A percentile compares a stretch with the other conserved stretches of the same genome.
Conservation (phyloP, 92 coral and sea anemone species). For the Palythoa grandis region DNA sequence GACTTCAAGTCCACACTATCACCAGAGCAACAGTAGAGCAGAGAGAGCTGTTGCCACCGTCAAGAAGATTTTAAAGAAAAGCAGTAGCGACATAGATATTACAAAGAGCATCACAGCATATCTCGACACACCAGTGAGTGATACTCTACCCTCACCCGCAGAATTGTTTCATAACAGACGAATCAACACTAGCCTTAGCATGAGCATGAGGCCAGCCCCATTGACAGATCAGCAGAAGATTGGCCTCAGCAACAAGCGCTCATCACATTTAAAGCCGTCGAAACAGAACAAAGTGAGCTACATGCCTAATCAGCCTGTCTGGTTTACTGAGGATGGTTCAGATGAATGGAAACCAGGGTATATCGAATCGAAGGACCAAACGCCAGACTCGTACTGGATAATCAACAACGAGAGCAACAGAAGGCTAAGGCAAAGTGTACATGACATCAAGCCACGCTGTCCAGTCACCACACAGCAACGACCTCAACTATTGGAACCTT, state of each 20-base stretch:
- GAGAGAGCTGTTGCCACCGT: conserved; percentile 58
- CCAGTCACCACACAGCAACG: too few relatives aligned
- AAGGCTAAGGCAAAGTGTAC: too few relatives aligned
- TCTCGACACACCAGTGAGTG: conserved; percentile 63
- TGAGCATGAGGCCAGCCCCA: conserved; percentile 66
- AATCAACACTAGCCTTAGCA: conserved; percentile 67
- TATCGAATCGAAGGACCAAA: too few relatives aligned
- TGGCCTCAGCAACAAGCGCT: conserved; percentile 63
- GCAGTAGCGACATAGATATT: conserved; percentile 52
- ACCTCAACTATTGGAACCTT: too few relatives aligned
- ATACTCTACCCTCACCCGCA: conserved; percentile 59
- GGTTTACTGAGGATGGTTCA: conserved; percentile 63
- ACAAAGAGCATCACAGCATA: conserved; percentile 62
- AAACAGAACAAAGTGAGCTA: conserved; percentile 56
- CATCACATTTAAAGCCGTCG: conserved; percentile 63
- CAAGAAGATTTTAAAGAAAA: conserved; percentile 57
- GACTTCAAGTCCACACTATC: conserved; percentile 65
- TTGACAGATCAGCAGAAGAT: conserved; percentile 65
- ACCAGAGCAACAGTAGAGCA: conserved; percentile 60
- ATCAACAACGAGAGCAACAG: too few relatives aligned
- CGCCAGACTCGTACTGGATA: too few relatives aligned
- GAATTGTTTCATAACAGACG: conserved; percentile 60
- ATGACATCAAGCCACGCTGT: too few relatives aligned
- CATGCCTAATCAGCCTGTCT: conserved; percentile 59
- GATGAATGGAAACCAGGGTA: too few relatives aligned